phyloP scores from a whole-genome alignment of 1,140 invertebrate genomes.

The Ectropis grisescens region DNA sequence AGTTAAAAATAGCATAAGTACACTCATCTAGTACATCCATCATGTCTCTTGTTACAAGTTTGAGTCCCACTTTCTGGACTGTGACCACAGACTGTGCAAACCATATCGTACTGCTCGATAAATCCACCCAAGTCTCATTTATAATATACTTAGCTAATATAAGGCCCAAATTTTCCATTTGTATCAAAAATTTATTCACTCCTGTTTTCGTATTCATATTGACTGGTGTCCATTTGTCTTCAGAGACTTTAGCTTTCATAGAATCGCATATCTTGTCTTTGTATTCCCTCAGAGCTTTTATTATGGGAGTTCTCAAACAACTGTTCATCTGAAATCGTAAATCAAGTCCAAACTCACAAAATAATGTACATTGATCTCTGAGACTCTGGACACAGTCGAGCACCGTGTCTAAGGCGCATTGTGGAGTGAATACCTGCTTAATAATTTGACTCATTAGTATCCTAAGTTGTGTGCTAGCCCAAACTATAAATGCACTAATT shows the following conservation, averaged over 20 bases:
- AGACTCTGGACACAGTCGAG: constrained; percentile 89
- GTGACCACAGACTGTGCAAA: constrained; percentile 63
- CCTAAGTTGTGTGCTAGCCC: constrained; percentile 90
- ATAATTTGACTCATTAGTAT: constrained; percentile 85
- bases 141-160: constrained; percentile 66
- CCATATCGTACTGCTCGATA: constrained; percentile 69
- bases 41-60: constrained; percentile 65
- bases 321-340: constrained; percentile 88
- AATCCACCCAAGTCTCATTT: constrained; percentile 67
- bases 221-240: constrained; percentile 67
- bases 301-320: constrained; percentile 76
- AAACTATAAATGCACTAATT: constrained; percentile 89
- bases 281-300: constrained; percentile 60
- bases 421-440: constrained; percentile 93
- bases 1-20: constrained; percentile 61
- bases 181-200: constrained; percentile 57
- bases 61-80: constrained; percentile 59
- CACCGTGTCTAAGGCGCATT: constrained; percentile 85
- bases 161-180: constrained; percentile 68
- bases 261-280: constrained; percentile 62
- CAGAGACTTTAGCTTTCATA: constrained; percentile 61
- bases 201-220: constrained; percentile 67
- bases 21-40: constrained; percentile 65
- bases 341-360: constrained; percentile 73
- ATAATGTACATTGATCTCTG: constrained; percentile 77